Base-by-base conservation (phyloP, 2,113 vertebrate species). In the Gadus chalcogrammus region DNA sequence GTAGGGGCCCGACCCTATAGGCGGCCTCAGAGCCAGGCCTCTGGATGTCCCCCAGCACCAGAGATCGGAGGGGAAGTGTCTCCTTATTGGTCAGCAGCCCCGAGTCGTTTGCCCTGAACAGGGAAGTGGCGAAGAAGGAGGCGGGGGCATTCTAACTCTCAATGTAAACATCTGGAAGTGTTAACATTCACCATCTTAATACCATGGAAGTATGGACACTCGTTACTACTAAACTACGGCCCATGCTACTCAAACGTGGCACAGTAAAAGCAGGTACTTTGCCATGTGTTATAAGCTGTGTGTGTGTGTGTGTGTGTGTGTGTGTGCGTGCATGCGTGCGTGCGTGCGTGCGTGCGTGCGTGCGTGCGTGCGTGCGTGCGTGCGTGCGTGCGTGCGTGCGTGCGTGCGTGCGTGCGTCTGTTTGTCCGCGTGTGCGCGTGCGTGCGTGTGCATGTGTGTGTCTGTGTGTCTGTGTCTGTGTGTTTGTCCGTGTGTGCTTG, bases 11-110 rank as follows among this genome's bases (percentile, higher is more conserved):
- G 42, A 99, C 89, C 85, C 86, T 93, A 70, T 95, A 99, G 55
- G 94, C 94, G 1, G 93, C 95, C 88, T 98, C 94, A 0, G 96
- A 98, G 58, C 91, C 93, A 0, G 90, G 88, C 64, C 95, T 92
- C 70, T 91, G 89, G 42, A 93, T 84, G 73, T 98, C 96, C 53
- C 96, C 94, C 69, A 99, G 89, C 65, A 97, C 91, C 65, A 99
- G 91, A 78, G 91, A 92, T 61, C 91, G 93, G 18, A 99, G 91
- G 0, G 97, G 97, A 27, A 99, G 91, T 67, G 94, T 94, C 13
- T 96, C 95, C 83, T 97, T 98, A 72, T 96, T 94, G 61, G 94
- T 94, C n/a, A 99, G 91, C 20, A 95, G 81, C 61, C 95, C 96
- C 2, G 94, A 95, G 73, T 99, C 97, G 76, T 95, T 93, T 15